A percentile compares a stretch with the other conserved stretches of the same genome.
phyloP scores from a whole-genome alignment of 2,797 vertebrate genomes.

The Intellagama lesueurii region DNA sequence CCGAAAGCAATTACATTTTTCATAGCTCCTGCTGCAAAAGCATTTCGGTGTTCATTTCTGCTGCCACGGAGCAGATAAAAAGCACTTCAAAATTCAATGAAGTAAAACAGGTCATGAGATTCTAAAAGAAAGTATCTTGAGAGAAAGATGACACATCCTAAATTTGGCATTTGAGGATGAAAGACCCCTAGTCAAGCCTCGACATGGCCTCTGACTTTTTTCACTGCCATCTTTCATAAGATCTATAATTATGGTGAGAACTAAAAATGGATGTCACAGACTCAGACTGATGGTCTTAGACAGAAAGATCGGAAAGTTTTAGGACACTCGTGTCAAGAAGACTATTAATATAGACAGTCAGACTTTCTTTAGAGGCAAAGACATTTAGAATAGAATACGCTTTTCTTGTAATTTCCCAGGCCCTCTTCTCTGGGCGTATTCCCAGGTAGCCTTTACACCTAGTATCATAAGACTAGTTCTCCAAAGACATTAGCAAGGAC shows the following conservation, averaged over 20 bases:
- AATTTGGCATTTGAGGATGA: slow-evolving; percentile 21
- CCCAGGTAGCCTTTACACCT: no score
- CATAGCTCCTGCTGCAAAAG: slow-evolving; percentile 19
- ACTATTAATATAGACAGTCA: not conserved
- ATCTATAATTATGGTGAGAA: not conserved
- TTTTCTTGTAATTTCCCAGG: not conserved
- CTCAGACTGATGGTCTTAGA: accelerated
- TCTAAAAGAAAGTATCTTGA: slow-evolving; percentile 19
- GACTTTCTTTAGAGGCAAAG: not conserved
- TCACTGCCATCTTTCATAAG: accelerated
- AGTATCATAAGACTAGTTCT: not conserved
- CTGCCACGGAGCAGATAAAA: slow-evolving; percentile 34
- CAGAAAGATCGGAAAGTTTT: not conserved
- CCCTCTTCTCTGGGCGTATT: not conserved
- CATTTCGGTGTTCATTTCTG: slow-evolving; percentile 26
- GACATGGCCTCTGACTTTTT: not conserved
- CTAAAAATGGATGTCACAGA: slow-evolving; percentile 23
- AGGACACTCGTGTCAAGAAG: not conserved
- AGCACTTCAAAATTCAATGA: slow-evolving; percentile 45
- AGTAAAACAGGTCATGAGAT: slow-evolving; percentile 51
- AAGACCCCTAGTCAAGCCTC: slow-evolving; percentile 1
- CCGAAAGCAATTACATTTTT: slow-evolving; percentile 42
- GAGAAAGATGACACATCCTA: not conserved
- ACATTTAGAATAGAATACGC: not conserved
- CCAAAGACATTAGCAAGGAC: not conserved